Conservation (phyloP, 2,797 vertebrate genomes). For the Gouania willdenowi region DNA sequence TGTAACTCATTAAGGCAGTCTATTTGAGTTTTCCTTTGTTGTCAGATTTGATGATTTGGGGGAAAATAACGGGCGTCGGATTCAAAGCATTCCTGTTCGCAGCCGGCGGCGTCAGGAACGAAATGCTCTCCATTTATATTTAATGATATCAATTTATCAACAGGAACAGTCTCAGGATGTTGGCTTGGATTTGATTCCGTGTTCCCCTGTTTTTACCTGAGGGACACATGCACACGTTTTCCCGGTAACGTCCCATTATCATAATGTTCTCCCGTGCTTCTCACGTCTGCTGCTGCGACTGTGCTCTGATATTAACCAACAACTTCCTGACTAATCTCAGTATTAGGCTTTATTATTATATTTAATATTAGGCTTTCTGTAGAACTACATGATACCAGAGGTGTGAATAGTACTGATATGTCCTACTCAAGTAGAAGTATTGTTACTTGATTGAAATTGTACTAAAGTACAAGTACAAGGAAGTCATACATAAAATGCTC, state of each 20-base stretch:
- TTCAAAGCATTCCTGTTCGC: slow-evolving; percentile 74
- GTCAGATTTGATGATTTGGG: slow-evolving; percentile 83
- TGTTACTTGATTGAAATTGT: too few species aligned
- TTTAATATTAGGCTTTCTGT: too few species aligned
- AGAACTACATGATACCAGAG: too few species aligned
- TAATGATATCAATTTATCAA: slow-evolving; percentile 84
- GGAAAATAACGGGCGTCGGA: slow-evolving; percentile 74
- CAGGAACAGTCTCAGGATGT: slow-evolving; percentile 79
- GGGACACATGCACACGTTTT: slow-evolving; percentile 57
- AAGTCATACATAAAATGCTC: too few species aligned
- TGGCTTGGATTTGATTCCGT: slow-evolving; percentile 76
- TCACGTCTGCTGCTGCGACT: too few species aligned
- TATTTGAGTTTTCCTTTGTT: slow-evolving; percentile 81
- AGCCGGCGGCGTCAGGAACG: slow-evolving; percentile 69
- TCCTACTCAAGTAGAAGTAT: too few species aligned
- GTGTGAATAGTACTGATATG: too few species aligned
- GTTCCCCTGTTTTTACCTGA: slow-evolving; percentile 77
- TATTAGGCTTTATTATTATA: too few species aligned
- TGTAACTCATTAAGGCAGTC: slow-evolving; percentile 72
- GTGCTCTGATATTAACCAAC: slow-evolving; percentile 39
- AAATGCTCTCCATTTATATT: slow-evolving; percentile 77
- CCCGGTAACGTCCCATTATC: slow-evolving; percentile 34
- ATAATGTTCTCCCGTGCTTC: slow-evolving; percentile 20
- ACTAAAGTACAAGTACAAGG: too few species aligned
- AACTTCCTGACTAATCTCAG: slow-evolving; percentile 62